Conservation (phyloP, 2,888 invertebrate genomes). For the Tetheella fluctuosa region DNA sequence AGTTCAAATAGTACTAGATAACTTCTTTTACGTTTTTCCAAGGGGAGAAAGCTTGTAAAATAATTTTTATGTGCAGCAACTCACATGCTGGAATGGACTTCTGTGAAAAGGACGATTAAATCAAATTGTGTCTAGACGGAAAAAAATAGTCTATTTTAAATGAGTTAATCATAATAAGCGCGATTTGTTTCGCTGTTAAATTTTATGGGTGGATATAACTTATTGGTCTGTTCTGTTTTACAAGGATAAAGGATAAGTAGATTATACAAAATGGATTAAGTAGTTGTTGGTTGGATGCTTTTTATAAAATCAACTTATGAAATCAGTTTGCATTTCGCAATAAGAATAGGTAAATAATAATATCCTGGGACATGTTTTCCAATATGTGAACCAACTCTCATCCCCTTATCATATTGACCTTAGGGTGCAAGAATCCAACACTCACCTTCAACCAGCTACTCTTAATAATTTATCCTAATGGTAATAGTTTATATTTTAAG, state of each 20-base stretch:
- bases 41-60: slow-evolving; percentile 67
- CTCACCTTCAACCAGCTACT: too few species aligned
- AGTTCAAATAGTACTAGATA: slow-evolving; percentile 44
- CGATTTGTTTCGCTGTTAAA: neutral
- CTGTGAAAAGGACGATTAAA: slow-evolving; percentile 63
- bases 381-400: too few species aligned
- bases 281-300: too few species aligned
- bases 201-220: neutral
- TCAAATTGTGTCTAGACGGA: slow-evolving; percentile 66
- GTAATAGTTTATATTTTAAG: too few species aligned
- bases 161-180: slow-evolving; percentile 4
- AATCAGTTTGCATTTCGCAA: too few species aligned
- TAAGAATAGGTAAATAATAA: too few species aligned
- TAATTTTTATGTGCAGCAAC: slow-evolving; percentile 68
- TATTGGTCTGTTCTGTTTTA: neutral
- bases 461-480: too few species aligned
- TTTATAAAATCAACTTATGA: too few species aligned
- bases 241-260: neutral
- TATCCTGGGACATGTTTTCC: too few species aligned
- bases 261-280: too few species aligned
- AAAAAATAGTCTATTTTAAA: slow-evolving; percentile 25
- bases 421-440: too few species aligned
- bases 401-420: too few species aligned
- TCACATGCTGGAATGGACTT: slow-evolving; percentile 60
- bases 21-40: slow-evolving; percentile 57